Base-by-base conservation (phyloP, 1,140 invertebrate species). In the Phthorimaea operculella region DNA sequence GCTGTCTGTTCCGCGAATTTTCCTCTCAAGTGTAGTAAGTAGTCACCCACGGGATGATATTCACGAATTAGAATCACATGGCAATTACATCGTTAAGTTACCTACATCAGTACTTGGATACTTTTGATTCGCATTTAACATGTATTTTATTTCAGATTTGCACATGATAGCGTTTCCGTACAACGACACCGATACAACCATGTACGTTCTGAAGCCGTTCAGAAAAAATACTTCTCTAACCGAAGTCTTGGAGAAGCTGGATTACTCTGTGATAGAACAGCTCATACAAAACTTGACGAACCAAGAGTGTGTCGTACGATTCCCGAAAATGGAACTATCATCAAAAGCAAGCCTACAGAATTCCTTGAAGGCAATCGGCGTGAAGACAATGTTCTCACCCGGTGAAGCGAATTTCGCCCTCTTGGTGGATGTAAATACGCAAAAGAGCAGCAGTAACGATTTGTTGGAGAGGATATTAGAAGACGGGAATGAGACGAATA, bases 151-250 rank as follows among this genome's bases (percentile, higher is more conserved):
- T 58, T 64, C 89, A 55, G 87, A 85, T 50, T 86, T 88, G 51
- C 88, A 91, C 61, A 90, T 94, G 55, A 66, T 94, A 49, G 90
- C 89, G 5, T 72, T 96, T 2, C 92, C 93, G 0, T 96, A 95
- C 70, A 90, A 92, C 71, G 90, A 90, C 7, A 84, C 84, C 21
- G 74, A 86, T 53, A 87, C 87, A 0, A 87, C 87, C 1, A 91
- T 96, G 90, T 92, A 93, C 55, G 81, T 92, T 0, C 63, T 95
- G 1, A 86, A 93, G 54, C 93, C 94, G 0, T 80, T 28, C 4
- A 9, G 9, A 1, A n/a, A 16, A 9, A 15, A 69, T 9, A 79
- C 84, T 3, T 87, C 74, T 1, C 60, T 92, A 12, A 70, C 74
- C n/a, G 64, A 80, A 1, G 64, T 93, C 12, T 82, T 92, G 63